A percentile compares a stretch with the other conserved stretches of the same genome.
Evolutionary conservation across 2,888 invertebrate genomes (phyloP).

Genomic region (Psylliodes chrysocephalus): DNA sequence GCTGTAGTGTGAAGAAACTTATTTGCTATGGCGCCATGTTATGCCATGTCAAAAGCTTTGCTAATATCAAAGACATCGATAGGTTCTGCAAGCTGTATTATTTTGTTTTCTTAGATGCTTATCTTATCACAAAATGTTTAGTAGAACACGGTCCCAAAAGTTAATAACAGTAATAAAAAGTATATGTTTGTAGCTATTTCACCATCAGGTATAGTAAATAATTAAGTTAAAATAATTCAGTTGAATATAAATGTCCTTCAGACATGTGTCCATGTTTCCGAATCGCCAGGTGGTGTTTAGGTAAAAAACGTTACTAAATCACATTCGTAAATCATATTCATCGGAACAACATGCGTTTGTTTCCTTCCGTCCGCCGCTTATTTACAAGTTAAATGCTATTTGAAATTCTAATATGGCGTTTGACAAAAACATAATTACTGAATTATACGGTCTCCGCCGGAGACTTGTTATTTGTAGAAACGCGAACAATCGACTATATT

Average conservation of each 20-base stretch:
- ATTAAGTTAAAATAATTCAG: background rate
- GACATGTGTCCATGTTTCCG: slow-evolving; percentile 41
- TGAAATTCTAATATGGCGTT: slow-evolving; percentile 52
- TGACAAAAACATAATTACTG: slow-evolving; percentile 55
- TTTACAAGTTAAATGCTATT: slow-evolving; percentile 55
- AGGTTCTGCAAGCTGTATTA: too few relatives aligned
- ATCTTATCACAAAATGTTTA: too few relatives aligned
- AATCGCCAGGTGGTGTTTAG: slow-evolving; percentile 36
- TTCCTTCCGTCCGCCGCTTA: slow-evolving; percentile 58
- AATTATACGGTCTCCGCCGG: slow-evolving; percentile 47
- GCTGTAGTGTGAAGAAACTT: too few relatives aligned
- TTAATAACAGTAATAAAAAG: too few relatives aligned
- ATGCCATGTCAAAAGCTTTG: too few relatives aligned
- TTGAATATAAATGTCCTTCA: slow-evolving; percentile 12
- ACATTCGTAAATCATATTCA: slow-evolving; percentile 52
- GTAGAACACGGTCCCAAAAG: too few relatives aligned
- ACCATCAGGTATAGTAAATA: too few relatives aligned
- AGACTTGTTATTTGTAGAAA: slow-evolving; percentile 37
- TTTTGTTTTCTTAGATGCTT: too few relatives aligned
- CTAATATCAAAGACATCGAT: too few relatives aligned
- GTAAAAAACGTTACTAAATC: slow-evolving; percentile 19
- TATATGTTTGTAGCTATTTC: too few relatives aligned
- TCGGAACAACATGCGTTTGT: slow-evolving; percentile 55
- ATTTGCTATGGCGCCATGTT: too few relatives aligned
- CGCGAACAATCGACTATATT: slow-evolving; percentile 38